Evolutionary conservation across 2,888 invertebrate species (phyloP), one percentile per base, ranked within the genome.

Genomic region (Sarcophaga rosellei): DNA sequence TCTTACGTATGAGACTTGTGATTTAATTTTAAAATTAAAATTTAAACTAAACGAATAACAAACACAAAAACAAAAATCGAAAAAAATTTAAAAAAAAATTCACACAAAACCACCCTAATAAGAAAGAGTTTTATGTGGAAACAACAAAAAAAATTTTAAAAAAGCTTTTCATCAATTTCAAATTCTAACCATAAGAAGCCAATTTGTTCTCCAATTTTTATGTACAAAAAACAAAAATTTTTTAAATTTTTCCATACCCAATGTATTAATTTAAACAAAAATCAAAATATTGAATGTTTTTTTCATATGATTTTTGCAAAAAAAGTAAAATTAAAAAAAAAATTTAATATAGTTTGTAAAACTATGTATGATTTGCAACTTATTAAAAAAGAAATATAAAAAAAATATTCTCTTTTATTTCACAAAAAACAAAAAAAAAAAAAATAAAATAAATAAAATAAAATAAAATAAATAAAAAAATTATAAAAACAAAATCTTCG

Each of bases 281-380:
- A 15, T 53, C 53, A 53, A 63, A 72, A 57, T 72, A 63, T 23
- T 20, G 17, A 12, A 44, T 35, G 12, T 35, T 11, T 23, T 61
- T 61, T n/a, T 61, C 20, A 70, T 75, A 89, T 81, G 88, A 89
- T 87, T 89, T 83, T 89, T 88, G 89, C 89, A 90, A 90, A 35
- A 35, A 35, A 35, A 35, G 6, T 35, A 6, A 35, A 35, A 35
- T 35, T 35, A 35, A 35, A 35, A 35, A 3, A 3, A 35, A 35
- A 35, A 8, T 35, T 35, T 10, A 35, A 35, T 10, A 35, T 35
- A 44, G 20, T 44, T 66, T 44, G 66, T 35, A 35, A 68, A 66
- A 59, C 4, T 23, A 75, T 78, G 88, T 84, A 88, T 89, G 88
- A 89, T 83, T 89, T 88, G 89, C 90, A 90, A 90, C 89, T 87